Evolutionary conservation across 2,797 vertebrate genomes (phyloP), one percentile per base, ranked within the genome.

Genomic region (Urosaurus nigricauda): DNA sequence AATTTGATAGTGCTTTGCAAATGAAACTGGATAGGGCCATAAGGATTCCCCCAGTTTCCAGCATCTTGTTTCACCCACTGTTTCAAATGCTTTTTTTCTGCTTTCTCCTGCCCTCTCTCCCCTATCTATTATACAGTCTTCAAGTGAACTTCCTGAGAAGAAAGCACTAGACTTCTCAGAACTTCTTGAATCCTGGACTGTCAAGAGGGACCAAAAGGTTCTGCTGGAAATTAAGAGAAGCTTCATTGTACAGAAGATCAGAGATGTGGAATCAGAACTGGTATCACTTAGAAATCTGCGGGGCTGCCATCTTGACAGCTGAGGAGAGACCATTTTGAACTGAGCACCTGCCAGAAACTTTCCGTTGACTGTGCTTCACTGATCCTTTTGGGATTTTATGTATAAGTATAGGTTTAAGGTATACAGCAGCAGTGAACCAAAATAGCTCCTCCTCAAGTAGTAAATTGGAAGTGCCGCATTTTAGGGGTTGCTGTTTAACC

Each of bases 201-300:
- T 95, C 80, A 95, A 94, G 92, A 96, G 95, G 86, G 95, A 95
- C 75, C 96, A 93, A 93, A 94, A 94, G 80, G 88, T 96, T 86
- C 93, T 97, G 92, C 94, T 98, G 96, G 97, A 97, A 90, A 93
- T 96, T 47, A 96, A 95, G 95, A 97, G 97, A 90, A 94, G 91
- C 87, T 96, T 96, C 80, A 19, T 97, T 91, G 96, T 95, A n/a
- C 96, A 97, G 95, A 96, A 94, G 90, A 97, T 96, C 88, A 93
- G 95, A 83, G 97, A 97, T 89, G 94, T 97, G 92, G 97, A 97
- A 93, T 95, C 95, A 93, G 97, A 96, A 90, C 94, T 97, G 88
- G 93, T 90, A 82, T 82, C 91, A 95, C 85, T 86, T 94, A 83
- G 80, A 89, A 87, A 84, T 47, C 93, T 91, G 24, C 92, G 95